phyloP scores from a whole-genome alignment of 2,113 vertebrate species.

The Odocoileus hemionus region DNA sequence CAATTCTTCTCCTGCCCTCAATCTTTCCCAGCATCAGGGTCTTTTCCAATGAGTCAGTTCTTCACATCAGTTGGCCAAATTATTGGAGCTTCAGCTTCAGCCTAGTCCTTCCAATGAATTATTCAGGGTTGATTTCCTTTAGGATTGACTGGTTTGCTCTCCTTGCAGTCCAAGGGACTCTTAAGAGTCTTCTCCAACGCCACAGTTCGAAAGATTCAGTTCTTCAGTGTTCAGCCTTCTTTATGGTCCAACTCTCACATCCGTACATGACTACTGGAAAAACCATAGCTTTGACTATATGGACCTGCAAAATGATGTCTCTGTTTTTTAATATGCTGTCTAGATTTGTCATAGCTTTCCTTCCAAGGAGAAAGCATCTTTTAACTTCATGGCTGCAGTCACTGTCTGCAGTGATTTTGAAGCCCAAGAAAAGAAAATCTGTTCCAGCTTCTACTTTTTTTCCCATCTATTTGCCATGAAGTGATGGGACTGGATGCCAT shows the following conservation, averaged over 20 bases:
- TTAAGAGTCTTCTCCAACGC: background rate
- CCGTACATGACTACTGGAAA: background rate
- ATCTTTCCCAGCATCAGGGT: background rate
- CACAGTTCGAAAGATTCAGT: background rate
- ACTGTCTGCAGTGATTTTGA: background rate
- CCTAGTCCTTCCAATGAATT: background rate
- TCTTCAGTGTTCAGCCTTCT: background rate
- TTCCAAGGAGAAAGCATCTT: background rate
- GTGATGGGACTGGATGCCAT: background rate
- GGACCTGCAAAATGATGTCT: background rate
- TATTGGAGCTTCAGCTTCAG: background rate
- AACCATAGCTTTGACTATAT: background rate
- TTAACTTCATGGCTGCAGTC: background rate
- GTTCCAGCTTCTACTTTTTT: background rate
- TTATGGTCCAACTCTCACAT: background rate
- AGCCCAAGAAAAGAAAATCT: background rate
- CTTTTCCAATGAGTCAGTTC: background rate
- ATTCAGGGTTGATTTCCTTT: background rate
- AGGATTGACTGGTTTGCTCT: background rate
- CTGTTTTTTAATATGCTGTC: background rate
- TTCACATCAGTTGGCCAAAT: background rate
- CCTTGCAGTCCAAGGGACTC: background rate
- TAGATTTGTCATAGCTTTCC: background rate
- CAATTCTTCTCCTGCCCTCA: background rate
- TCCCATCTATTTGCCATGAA: background rate